Evolutionary conservation across 2,113 vertebrate genomes (phyloP), one percentile per base, ranked within the genome.

Genomic region (Myrmecophaga tridactyla): DNA sequence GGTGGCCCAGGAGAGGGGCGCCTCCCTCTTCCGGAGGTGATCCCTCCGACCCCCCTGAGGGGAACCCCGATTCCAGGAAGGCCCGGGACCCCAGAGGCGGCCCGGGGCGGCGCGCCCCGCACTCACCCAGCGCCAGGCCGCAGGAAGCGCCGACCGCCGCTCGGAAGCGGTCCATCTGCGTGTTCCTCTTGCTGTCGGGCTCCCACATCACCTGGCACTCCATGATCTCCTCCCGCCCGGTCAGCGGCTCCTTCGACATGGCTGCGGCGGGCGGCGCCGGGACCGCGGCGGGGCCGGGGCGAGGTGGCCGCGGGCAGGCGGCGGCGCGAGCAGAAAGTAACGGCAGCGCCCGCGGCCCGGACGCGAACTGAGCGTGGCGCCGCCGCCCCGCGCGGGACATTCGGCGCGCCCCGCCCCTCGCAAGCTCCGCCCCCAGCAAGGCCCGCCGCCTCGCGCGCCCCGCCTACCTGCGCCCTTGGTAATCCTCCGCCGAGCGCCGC

Each of bases 201-300:
- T 99, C 99, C 99, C 99, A 99, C 98, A 99, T 95, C 97, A 99
- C 99, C 97, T 98, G 99, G 90, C 98, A 97, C 98, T 99, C 99
- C 99, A 99, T 98, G 60, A 99, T 99, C 94, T 99, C 99, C 92
- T 99, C 98, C 96, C 93, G 97, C 84, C 97, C 97, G 73, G 82
- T 17, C 10, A 90, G 94, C 94, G 98, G 97, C 85, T 97, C 98
- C 94, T 98, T 98, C 43, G 99, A 99, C 99, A 99, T 99, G 92
- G 95, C 96, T 87, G 86, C 65, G 53, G 56, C 51, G 0, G 34
- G 9, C 10, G 63, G 6, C 46, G 36, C 39, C 25, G 34, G 43
- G 15, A 3, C 27, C 11, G 41, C 31, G 62, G n/a, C n/a, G n/a
- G 18, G 27, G 60, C 6, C 63, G 25, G 36, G 31, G 34, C 14